Base-by-base conservation (phyloP, 2,888 invertebrate genomes). In the Apotomis capreana region DNA sequence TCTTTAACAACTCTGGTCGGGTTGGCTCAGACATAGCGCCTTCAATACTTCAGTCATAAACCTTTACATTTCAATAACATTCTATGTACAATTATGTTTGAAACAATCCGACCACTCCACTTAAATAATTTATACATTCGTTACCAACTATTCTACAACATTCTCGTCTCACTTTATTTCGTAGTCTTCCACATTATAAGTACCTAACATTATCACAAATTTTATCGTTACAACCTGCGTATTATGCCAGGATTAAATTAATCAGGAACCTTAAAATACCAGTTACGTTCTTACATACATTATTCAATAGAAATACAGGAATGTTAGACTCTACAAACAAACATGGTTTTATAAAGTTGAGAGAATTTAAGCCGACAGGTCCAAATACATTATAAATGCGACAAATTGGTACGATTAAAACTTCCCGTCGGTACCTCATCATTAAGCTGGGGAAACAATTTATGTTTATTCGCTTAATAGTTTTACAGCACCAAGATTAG, bases 191-290 rank as follows among this genome's bases (percentile, higher is more conserved):
- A 75, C 59, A 71, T 71, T 52, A 84, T 81, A 91, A 91, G 89
- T 91, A 91, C 89, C 87, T 90, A 88, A 86, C 79, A 83, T 89
- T 92, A 92, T 93, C 92, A 93, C 92, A 92, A 88, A 86, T 83
- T 83, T 82, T 77, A 80, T 79, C 79, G 78, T 77, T 76, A 67
- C 65, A 78, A 79, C 79, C 81, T 80, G 80, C 79, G 79, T 79
- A 80, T 83, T 83, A 81, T 82, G 78, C 78, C 78, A 77, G 74
- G 74, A 70, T 62, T 77, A 78, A 77, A 73, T 79, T 81, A 83
- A 83, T 82, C 84, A 91, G 90, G 90, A 91, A 90, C 89, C 87
- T 88, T 86, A 87, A 76, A 82, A 83, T 82, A 84, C 82, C 83
- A 87, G 78, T 81, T 80, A 81, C 74, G 78, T 80, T 77, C 75